Conservation (phyloP, 2,113 vertebrate genomes). For the Brachypteracias leptosomus region DNA sequence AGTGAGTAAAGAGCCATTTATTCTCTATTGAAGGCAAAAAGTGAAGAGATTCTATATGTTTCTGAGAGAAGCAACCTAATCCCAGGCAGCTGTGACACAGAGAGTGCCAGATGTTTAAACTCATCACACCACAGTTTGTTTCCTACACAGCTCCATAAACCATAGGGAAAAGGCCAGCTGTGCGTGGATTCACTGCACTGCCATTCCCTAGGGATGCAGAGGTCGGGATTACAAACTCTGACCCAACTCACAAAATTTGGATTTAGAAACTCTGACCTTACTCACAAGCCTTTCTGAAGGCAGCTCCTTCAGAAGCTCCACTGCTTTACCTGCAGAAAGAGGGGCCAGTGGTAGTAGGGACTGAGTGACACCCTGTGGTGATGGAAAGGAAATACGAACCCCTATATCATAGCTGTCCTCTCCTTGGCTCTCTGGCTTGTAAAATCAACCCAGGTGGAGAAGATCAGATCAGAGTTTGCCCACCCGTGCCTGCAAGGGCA, state of each 20-base stretch:
- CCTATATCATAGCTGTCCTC: background rate
- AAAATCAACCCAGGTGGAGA: background rate
- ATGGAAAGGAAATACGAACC: background rate
- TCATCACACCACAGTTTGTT: background rate
- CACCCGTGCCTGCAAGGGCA: background rate
- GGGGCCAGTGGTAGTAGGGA: background rate
- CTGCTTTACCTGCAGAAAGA: background rate
- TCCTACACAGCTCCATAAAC: background rate
- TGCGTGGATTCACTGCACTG: background rate
- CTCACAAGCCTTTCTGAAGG: background rate
- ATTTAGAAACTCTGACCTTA: background rate
- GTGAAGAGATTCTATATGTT: constrained; percentile 22
- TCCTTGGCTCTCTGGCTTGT: background rate
- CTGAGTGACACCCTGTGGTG: background rate
- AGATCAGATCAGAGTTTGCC: background rate
- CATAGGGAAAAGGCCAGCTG: background rate
- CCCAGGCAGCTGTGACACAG: background rate
- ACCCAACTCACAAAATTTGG: background rate
- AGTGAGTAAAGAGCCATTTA: constrained; percentile 8
- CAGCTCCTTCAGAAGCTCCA: background rate
- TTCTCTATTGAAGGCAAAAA: constrained; percentile 46
- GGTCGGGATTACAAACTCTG: background rate
- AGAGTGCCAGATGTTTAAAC: background rate
- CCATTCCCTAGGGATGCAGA: background rate
- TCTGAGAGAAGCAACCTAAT: constrained; percentile 9